Base-by-base conservation (phyloP, 2,113 vertebrate species). In the Paratilapia polleni region DNA sequence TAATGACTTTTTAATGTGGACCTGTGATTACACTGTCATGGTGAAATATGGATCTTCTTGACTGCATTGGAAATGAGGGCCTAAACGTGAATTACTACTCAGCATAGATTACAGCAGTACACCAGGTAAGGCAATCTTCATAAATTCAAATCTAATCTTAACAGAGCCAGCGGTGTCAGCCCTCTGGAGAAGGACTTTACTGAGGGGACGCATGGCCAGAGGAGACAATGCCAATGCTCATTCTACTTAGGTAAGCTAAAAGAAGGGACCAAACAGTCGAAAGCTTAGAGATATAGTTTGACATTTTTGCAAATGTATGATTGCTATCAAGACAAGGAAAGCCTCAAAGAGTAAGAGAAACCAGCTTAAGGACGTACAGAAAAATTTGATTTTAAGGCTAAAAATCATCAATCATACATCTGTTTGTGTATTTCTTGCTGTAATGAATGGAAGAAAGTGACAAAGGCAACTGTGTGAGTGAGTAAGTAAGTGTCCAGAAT, bases 1-100 rank as follows among this genome's bases (percentile, higher is more conserved):
- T 99, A 99, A 99, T 99, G 98, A 99, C 98, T 99, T 99, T 99
- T 99, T 99, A 99, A 99, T 99, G 98, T 95, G 97, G 96, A 97
- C 96, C 97, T 97, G 97, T 99, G 98, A 99, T 99, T 99, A 99
- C 98, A 97, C 97, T 99, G 98, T 98, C 98, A 99, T 91, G 78
- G 96, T 98, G 98, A 99, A 98, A 98, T 99, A 99, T 94, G 94
- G 94, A 83, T 93, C 94, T 87, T 97, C 96, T 95, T 95, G 96
- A 97, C 97, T 94, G 96, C 96, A 95, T 97, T 96, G 92, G 91
- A 96, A 97, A 97, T 96, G 96, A 97, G 96, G 96, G 94, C 93
- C 95, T 96, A 95, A 96, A 94, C 88, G 95, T 97, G 97, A 98
- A 97, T 97, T 97, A 97, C 97, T 96, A 95, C 82, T 54, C 95